Percentiles rank a stretch among this genome's conserved stretches.
Evolutionary conservation across 2,888 invertebrate genomes (phyloP).

Genomic region (Lissocephala sabroskyi): DNA sequence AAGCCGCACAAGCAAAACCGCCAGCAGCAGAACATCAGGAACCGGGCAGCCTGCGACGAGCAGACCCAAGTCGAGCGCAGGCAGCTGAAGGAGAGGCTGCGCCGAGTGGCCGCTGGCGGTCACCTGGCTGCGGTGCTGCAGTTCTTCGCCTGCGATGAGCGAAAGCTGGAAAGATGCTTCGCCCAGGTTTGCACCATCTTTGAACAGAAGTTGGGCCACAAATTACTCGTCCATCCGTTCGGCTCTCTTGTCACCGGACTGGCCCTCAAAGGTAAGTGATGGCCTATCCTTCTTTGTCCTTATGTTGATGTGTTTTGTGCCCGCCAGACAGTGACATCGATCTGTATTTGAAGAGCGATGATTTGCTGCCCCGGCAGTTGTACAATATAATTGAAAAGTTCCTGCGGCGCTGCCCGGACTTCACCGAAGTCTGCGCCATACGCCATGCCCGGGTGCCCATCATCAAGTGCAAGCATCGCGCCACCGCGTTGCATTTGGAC

Average conservation of each 20-base stretch:
- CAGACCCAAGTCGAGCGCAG: constrained; percentile 38
- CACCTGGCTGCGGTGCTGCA: constrained; percentile 44
- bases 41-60: constrained; percentile 28
- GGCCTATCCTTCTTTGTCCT: background rate
- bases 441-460: constrained; percentile 84
- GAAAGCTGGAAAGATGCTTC: constrained; percentile 39
- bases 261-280: constrained; percentile 75
- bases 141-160: constrained; percentile 36
- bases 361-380: constrained; percentile 31
- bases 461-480: constrained; percentile 80
- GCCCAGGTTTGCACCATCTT: constrained; percentile 43
- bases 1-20: constrained; percentile 35
- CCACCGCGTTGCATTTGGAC: constrained; percentile 79
- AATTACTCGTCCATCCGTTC: constrained; percentile 75
- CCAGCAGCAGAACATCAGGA: constrained; percentile 36
- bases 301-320: background rate
- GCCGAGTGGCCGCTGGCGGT: constrained; percentile 23
- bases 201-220: constrained; percentile 49
- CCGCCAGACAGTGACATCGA: constrained; percentile 82
- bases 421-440: constrained; percentile 77
- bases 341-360: constrained; percentile 74
- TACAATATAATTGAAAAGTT: constrained; percentile 71
- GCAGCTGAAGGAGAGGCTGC: constrained; percentile 28
- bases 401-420: constrained; percentile 72
- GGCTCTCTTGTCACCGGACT: constrained; percentile 84